A percentile compares a stretch with the other conserved stretches of the same genome.
phyloP scores from a whole-genome alignment of 2,113 vertebrate species.

The Syngnathoides biaculeatus region DNA sequence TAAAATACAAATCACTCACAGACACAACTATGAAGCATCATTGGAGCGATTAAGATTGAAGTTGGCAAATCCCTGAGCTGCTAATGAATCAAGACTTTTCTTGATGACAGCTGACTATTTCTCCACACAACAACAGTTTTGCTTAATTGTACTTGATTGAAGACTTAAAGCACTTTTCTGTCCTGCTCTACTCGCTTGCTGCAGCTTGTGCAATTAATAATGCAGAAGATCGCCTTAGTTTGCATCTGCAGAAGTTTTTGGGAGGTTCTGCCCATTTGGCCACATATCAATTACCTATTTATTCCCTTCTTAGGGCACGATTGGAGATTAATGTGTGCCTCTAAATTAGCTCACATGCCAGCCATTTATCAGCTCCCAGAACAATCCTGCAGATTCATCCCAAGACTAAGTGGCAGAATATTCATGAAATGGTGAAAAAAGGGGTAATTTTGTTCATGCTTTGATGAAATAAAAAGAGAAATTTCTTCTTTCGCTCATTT shows the following conservation, averaged over 20 bases:
- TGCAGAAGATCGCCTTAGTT: conserved; percentile 50
- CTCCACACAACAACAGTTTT: conserved; percentile 40
- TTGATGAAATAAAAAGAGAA: conserved; percentile 53
- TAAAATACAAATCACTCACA: conserved; percentile 49
- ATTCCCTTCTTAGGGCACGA: conserved; percentile 56
- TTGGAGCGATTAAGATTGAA: conserved; percentile 56
- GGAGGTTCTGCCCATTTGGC: conserved; percentile 48
- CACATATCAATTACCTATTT: conserved; percentile 70
- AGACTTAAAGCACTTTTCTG: conserved; percentile 50
- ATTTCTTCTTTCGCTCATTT: conserved; percentile 61
- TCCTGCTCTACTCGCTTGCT: conserved; percentile 32
- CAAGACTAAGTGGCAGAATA: conserved; percentile 70
- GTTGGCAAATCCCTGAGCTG: conserved; percentile 62
- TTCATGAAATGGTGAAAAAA: conserved; percentile 66
- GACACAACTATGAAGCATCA: conserved; percentile 60
- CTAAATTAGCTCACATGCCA: conserved; percentile 70
- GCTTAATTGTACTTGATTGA: conserved; percentile 51
- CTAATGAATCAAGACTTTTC: conserved; percentile 67
- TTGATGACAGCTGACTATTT: conserved; percentile 50
- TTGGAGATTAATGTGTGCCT: conserved; percentile 69
- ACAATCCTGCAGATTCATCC: conserved; percentile 71
- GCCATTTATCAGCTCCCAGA: conserved; percentile 71
- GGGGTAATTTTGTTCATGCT: conserved; percentile 58
- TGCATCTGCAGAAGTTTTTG: conserved; percentile 52
- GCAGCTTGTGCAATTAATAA: conserved; percentile 62